phyloP scores from a whole-genome alignment of 64 coral and sea anemone species.

The Montipora foliosa region DNA sequence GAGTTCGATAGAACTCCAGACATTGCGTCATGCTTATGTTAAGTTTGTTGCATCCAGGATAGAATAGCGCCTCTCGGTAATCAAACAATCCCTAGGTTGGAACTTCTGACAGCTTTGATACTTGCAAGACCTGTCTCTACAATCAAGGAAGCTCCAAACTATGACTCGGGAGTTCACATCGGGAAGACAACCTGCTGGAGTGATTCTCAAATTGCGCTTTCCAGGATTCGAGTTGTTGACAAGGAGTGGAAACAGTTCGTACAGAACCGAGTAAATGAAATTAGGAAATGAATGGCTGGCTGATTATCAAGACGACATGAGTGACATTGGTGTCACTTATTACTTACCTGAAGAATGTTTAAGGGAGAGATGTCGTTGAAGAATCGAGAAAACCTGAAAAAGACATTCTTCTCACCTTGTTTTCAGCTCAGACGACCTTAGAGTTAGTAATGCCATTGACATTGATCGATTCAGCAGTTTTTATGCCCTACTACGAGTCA shows the following conservation, averaged over 20 bases:
- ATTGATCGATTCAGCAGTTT: too few species aligned
- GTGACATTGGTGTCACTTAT: background rate
- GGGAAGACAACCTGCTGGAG: constrained; percentile 1
- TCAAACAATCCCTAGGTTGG: constrained; percentile 18
- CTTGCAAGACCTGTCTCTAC: background rate
- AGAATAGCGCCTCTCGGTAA: background rate
- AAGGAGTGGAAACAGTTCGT: constrained; percentile 40
- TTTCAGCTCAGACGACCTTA: background rate
- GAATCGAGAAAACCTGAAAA: constrained; percentile 29
- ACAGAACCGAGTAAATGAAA: constrained; percentile 22
- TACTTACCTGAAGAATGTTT: constrained; percentile 14
- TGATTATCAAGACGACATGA: background rate
- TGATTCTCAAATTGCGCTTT: background rate
- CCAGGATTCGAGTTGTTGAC: background rate
- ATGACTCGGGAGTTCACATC: background rate
- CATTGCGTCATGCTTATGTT: background rate
- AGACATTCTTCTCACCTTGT: too few species aligned
- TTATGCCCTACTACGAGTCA: too few species aligned
- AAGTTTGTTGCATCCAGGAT: too few species aligned
- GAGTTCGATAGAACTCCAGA: background rate
- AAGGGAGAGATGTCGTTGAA: background rate
- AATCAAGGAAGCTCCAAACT: background rate
- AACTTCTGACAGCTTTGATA: constrained; percentile 4
- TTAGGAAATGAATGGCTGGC: constrained; percentile 24
- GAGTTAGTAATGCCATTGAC: too few species aligned